Evolutionary conservation across 1,140 invertebrate species (phyloP).

Genomic region (Heliconius nattereri): DNA sequence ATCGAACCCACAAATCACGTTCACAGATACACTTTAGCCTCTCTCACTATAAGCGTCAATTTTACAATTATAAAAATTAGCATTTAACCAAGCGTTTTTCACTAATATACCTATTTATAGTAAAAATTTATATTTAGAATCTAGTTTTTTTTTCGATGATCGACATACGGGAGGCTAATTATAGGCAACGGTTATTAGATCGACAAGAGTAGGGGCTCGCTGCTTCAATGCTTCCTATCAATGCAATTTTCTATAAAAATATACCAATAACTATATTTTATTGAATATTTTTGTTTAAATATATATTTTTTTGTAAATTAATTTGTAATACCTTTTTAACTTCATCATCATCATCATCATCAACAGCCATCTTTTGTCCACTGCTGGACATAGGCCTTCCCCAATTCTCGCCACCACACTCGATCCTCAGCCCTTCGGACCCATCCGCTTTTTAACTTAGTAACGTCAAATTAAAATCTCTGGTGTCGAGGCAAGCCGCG

Average conservation of each 20-base stretch:
- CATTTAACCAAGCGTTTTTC: not conserved
- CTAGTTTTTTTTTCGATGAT: constrained; percentile 7
- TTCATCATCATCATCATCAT: too few relatives aligned
- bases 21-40: too few relatives aligned
- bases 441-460: too few relatives aligned
- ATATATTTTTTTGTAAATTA: not conserved
- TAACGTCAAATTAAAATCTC: too few relatives aligned
- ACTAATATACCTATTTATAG: not conserved
- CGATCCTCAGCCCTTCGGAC: too few relatives aligned
- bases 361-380: too few relatives aligned
- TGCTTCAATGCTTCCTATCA: constrained; percentile 35
- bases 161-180: constrained; percentile 36
- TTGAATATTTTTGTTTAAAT: not conserved
- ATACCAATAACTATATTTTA: not conserved
- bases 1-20: too few relatives aligned
- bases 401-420: too few relatives aligned
- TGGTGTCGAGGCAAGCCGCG: too few relatives aligned
- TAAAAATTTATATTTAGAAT: not conserved
- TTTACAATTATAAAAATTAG: not conserved
- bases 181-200: constrained; percentile 38
- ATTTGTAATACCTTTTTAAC: too few relatives aligned
- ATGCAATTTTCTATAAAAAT: constrained; percentile 26
- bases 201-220: constrained; percentile 34
- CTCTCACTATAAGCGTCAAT: too few relatives aligned
- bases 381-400: too few relatives aligned